phyloP scores from a whole-genome alignment of 2,888 invertebrate species.

The Ernsta delagoae region DNA sequence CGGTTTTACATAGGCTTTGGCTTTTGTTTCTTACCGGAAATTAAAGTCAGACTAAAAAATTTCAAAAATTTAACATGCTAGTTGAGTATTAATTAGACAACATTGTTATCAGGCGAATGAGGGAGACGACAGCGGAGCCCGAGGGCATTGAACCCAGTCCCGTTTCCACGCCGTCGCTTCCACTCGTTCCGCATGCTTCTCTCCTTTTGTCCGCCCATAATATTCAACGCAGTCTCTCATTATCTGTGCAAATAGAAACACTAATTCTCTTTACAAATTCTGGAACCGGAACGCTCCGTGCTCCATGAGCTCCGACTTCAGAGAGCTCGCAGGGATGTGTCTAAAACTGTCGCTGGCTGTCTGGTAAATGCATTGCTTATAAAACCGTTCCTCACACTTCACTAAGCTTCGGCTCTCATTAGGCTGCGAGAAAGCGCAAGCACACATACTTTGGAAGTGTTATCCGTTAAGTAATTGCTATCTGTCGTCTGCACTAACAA shows the following conservation, averaged over 20 bases:
- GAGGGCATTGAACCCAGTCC: slow-evolving; percentile 60
- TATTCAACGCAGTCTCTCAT: slow-evolving; percentile 38
- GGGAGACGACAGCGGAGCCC: slow-evolving; percentile 44
- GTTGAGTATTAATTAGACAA: slow-evolving; percentile 23
- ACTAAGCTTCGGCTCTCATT: slow-evolving; percentile 1
- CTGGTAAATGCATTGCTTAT: not conserved
- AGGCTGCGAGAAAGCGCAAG: not conserved
- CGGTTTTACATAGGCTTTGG: not conserved
- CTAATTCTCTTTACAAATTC: slow-evolving; percentile 23
- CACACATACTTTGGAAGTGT: too few relatives aligned
- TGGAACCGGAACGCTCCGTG: not conserved
- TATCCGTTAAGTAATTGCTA: too few relatives aligned
- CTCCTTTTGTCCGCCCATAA: slow-evolving; percentile 42
- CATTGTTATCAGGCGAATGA: slow-evolving; percentile 17
- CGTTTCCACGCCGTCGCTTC: slow-evolving; percentile 61
- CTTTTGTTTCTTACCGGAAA: not conserved
- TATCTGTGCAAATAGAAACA: slow-evolving; percentile 33
- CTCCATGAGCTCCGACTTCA: not conserved
- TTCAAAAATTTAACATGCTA: not conserved
- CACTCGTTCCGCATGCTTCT: slow-evolving; percentile 49
- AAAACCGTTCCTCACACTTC: not conserved
- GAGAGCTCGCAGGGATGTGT: not conserved
- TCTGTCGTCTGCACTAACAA: too few relatives aligned
- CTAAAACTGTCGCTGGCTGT: not conserved
- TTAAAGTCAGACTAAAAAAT: not conserved